A percentile compares a stretch with the other conserved stretches of the same genome.
phyloP scores from a whole-genome alignment of 2,888 invertebrate genomes.

The Malacosoma neustria region DNA sequence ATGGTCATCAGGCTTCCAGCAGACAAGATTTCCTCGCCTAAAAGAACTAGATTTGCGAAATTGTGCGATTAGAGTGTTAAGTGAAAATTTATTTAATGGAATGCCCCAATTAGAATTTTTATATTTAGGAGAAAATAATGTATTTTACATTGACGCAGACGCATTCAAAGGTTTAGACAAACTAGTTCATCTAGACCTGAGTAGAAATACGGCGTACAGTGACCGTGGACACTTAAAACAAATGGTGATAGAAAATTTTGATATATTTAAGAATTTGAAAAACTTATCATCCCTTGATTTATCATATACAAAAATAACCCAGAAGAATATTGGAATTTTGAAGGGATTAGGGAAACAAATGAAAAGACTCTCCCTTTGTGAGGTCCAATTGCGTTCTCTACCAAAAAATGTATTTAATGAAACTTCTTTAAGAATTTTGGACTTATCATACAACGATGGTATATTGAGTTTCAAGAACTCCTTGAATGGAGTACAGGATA shows the following conservation, averaged over 20 bases:
- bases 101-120: constrained; percentile 59
- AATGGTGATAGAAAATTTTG: constrained; percentile 20
- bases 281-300: constrained; percentile 41
- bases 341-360: constrained; percentile 24
- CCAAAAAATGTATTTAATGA: constrained; percentile 43
- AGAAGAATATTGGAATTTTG: constrained; percentile 23
- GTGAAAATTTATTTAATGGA: constrained; percentile 48
- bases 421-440: constrained; percentile 57
- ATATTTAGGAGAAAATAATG: constrained; percentile 70
- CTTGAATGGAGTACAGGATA: constrained; percentile 51
- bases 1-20: constrained; percentile 38
- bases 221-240: constrained; percentile 15
- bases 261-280: constrained; percentile 20
- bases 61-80: constrained; percentile 65
- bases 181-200: constrained; percentile 70
- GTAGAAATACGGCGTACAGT: constrained; percentile 41
- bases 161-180: constrained; percentile 48
- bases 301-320: constrained; percentile 33
- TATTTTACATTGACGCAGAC: constrained; percentile 43
- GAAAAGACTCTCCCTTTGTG: constrained; percentile 50
- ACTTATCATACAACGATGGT: constrained; percentile 71
- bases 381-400: constrained; percentile 47
- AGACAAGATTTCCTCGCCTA: constrained; percentile 38
- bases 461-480: constrained; percentile 34
- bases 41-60: constrained; percentile 73